Conservation (phyloP, 2,888 invertebrate species). For the Drosophila antonietae region DNA sequence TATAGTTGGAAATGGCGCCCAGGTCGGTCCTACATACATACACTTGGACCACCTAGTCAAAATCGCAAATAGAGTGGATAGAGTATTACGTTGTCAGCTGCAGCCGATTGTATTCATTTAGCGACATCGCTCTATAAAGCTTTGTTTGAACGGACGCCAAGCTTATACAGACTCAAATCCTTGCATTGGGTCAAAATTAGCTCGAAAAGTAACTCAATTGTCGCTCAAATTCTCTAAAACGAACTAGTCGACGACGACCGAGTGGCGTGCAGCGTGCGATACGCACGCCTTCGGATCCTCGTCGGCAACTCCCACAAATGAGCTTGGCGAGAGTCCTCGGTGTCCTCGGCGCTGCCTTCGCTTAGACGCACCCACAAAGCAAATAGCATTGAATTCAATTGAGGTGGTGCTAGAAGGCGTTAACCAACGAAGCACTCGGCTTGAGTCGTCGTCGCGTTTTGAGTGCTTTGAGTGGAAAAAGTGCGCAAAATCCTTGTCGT, state of each 20-base stretch:
- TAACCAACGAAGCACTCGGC: constrained; percentile 72
- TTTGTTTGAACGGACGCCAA: constrained; percentile 28
- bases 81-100: neutral
- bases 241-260: constrained; percentile 30
- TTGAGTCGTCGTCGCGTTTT: constrained; percentile 50
- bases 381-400: constrained; percentile 61
- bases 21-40: neutral
- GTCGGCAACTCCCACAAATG: constrained; percentile 67
- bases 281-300: constrained; percentile 38
- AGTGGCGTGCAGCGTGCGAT: constrained; percentile 27
- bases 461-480: constrained; percentile 70
- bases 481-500: constrained; percentile 78
- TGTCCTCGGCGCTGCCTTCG: constrained; percentile 37
- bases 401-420: constrained; percentile 75
- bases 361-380: constrained; percentile 77
- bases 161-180: constrained; percentile 44
- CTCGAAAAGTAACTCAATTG: constrained; percentile 75
- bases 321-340: constrained; percentile 17
- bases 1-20: neutral
- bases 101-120: neutral
- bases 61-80: neutral
- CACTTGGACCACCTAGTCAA: neutral
- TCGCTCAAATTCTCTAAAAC: constrained; percentile 41
- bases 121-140: constrained; percentile 35
- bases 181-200: constrained; percentile 30